These are phyloP conservation scores for Gallinago undulata DNA, from an alignment of 2,113 vertebrate species.

Conservation along the genomic window DNA sequence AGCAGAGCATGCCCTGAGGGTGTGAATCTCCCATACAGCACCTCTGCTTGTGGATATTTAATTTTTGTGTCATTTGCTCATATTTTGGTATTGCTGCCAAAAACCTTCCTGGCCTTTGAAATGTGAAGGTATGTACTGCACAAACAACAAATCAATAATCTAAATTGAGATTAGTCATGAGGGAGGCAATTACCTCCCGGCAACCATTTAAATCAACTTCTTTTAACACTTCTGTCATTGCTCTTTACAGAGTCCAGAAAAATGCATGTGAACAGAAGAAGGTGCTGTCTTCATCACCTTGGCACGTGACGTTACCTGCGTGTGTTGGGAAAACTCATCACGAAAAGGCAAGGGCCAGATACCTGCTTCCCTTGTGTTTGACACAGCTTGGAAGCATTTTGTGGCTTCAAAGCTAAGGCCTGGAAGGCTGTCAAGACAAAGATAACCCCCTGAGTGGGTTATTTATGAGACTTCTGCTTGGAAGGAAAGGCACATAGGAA, in stretches of 20 bases:
- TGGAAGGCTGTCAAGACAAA: background rate
- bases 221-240: background rate
- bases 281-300: background rate
- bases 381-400: background rate
- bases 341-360: background rate
- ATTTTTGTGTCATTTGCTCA: background rate
- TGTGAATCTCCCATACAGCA: background rate
- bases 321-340: background rate
- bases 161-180: background rate
- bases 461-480: background rate
- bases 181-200: background rate
- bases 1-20: background rate
- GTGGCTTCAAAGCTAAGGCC: background rate
- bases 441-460: background rate
- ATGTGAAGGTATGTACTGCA: background rate
- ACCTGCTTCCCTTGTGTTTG: background rate
- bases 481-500: background rate
- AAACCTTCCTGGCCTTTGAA: background rate
- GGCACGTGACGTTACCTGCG: fast-evolving
- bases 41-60: background rate
- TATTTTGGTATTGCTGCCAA: background rate
- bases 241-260: background rate
- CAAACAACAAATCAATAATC: background rate
- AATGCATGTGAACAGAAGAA: background rate
- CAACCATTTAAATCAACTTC: background rate